A percentile compares a stretch with the other conserved stretches of the same genome.
Evolutionary conservation across 2,797 vertebrate species (phyloP).

Genomic region (Pipistrellus kuhlii): DNA sequence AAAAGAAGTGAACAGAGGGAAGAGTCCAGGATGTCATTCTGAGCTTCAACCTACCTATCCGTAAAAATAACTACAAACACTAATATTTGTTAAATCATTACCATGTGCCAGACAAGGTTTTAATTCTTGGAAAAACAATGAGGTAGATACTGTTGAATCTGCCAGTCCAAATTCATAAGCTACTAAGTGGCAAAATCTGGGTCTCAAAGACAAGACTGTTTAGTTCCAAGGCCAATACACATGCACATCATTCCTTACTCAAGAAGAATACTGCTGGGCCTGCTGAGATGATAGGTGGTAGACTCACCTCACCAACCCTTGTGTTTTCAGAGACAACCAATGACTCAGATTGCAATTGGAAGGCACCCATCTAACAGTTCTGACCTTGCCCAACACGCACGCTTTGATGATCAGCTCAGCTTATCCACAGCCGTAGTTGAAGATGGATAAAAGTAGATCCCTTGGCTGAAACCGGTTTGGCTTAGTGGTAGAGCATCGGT

Average conservation of each 20-base stretch:
- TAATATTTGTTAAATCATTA: constrained; percentile 28
- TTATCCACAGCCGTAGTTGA: background rate
- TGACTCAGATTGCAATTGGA: background rate
- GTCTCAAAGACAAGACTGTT: background rate
- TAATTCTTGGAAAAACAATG: constrained; percentile 46
- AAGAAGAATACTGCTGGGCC: background rate
- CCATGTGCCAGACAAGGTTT: background rate
- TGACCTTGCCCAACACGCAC: background rate
- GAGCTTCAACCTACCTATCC: constrained; percentile 9
- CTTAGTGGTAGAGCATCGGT: too few species aligned
- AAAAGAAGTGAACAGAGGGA: background rate
- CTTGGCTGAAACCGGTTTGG: background rate
- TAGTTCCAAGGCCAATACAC: constrained; percentile 22
- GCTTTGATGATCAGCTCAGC: background rate
- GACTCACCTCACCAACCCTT: background rate
- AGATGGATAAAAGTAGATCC: background rate
- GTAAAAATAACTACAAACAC: constrained; percentile 26
- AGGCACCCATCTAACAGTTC: background rate
- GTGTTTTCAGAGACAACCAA: background rate
- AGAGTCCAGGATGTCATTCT: background rate
- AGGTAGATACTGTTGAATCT: background rate
- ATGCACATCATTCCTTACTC: background rate
- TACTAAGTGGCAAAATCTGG: constrained; percentile 23
- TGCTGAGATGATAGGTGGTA: background rate
- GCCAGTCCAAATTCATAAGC: background rate